Conservation (phyloP, 1,140 invertebrate species). For the Hylyphantes graminicola region DNA sequence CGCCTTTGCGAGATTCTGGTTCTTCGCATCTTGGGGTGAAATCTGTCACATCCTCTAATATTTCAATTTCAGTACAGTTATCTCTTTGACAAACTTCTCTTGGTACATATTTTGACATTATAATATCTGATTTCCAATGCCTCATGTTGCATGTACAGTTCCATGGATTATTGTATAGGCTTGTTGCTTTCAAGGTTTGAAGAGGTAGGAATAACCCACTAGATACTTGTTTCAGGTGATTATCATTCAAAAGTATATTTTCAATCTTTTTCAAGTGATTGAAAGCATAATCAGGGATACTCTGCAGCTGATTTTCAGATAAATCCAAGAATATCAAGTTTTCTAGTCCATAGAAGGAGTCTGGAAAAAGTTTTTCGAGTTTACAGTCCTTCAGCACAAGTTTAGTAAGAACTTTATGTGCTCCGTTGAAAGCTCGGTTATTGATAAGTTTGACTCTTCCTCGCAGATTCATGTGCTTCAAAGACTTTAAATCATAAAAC, state of each 20-base stretch:
- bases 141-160: conserved; percentile 76
- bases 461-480: conserved; percentile 71
- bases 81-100: not conserved
- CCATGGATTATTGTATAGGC: conserved; percentile 77
- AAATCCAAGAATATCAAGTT: conserved; percentile 74
- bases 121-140: conserved; percentile 72
- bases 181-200: conserved; percentile 70
- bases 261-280: conserved; percentile 73
- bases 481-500: conserved; percentile 73
- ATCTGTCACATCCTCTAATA: conserved; percentile 1
- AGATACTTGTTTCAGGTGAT: conserved; percentile 73
- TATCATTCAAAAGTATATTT: conserved; percentile 75
- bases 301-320: conserved; percentile 73
- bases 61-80: not conserved
- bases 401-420: conserved; percentile 71
- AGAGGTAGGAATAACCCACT: conserved; percentile 72
- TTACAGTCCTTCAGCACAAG: conserved; percentile 74
- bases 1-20: not conserved
- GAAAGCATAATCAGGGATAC: conserved; percentile 74
- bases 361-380: conserved; percentile 76
- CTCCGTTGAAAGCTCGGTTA: conserved; percentile 76
- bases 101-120: conserved; percentile 68
- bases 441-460: conserved; percentile 74
- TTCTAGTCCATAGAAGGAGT: conserved; percentile 75
- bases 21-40: conserved; percentile 41